Base-by-base conservation (phyloP, 2,797 vertebrate genomes). In the Microctenopoma stevenorrisi region DNA sequence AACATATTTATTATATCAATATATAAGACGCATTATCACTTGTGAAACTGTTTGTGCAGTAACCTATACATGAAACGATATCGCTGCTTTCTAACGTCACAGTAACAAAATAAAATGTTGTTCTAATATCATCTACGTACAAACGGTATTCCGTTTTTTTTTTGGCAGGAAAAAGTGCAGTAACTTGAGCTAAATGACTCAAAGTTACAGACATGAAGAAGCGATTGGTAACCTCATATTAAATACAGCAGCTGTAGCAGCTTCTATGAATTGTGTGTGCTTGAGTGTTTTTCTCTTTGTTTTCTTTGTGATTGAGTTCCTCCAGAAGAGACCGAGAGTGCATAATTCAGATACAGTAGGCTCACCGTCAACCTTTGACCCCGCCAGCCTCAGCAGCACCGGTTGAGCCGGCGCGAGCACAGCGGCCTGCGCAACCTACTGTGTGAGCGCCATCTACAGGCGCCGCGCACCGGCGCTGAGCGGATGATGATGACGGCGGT, bases 371-470 rank as follows among this genome's bases (percentile, higher is more conserved):
- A 88, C 89, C 90, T 89, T 83, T 92, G 89, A 90, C 88, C 91
- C 67, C 42, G 59, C 46, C 79, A 55, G 60, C 72, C 54, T 62
- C 76, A 67, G 52, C 83, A 73, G 65, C 72, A 28, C 8, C 58
- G 65, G 53, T 55, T 49, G 51, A 22, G 40, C 25, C 55, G 47
- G 62, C 40, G 7, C 16, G 56, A 64, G 49, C 70, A 18, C 54
- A 78, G 85, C 67, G 47, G 72, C 59, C 74, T 68, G 74, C 65
- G 84, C 87, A 94, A 95, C 93, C 92, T 89, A 79, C 88, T 91
- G 90, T 90, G 47, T 86, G 92, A 95, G 96, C 95, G 96, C 97
- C 97, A 97, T 95, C 97, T 98, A 95, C 95, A 96, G 97, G 37
- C 51, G 52, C 68, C 35, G 79, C 69, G 40, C 71, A 91, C 83